These are phyloP conservation scores for Notothenia rossii DNA, from an alignment of 2,113 vertebrate species.

Conservation along the genomic window DNA sequence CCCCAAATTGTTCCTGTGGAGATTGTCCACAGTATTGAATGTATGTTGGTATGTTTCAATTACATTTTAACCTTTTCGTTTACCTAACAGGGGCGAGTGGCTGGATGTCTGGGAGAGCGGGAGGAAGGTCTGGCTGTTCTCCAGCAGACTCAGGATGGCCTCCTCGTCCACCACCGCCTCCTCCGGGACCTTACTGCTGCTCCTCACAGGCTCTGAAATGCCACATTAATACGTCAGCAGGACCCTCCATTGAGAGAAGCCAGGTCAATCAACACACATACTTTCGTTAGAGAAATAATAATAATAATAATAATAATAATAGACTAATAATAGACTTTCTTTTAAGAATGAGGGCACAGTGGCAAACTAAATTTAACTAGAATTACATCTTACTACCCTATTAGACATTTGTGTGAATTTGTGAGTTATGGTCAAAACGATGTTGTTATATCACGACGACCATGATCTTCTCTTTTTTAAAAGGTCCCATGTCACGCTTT, in stretches of 20 bases:
- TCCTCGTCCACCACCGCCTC: slow-evolving; percentile 95
- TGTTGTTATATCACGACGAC: too few species aligned
- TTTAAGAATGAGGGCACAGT: too few species aligned
- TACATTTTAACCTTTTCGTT: slow-evolving; percentile 27
- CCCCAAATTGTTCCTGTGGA: too few species aligned
- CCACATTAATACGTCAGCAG: not conserved
- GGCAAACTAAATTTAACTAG: too few species aligned
- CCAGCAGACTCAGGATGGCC: slow-evolving; percentile 95
- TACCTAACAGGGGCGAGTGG: slow-evolving; percentile 88
- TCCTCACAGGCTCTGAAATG: slow-evolving; percentile 27
- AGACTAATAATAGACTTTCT: too few species aligned
- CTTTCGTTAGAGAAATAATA: not conserved
- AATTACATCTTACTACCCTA: too few species aligned
- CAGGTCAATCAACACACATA: not conserved
- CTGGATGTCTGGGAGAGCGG: slow-evolving; percentile 88
- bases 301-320: too few species aligned
- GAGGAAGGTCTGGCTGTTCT: slow-evolving; percentile 95
- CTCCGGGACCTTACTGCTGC: slow-evolving; percentile 78
- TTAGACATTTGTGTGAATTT: too few species aligned
- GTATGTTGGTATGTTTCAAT: not conserved
- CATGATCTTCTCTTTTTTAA: too few species aligned
- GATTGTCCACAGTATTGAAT: too few species aligned
- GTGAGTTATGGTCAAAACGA: too few species aligned
- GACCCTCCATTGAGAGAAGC: not conserved
- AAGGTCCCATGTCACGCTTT: too few species aligned